phyloP scores from a whole-genome alignment of 2,888 invertebrate species.

The Cancer borealis region DNA sequence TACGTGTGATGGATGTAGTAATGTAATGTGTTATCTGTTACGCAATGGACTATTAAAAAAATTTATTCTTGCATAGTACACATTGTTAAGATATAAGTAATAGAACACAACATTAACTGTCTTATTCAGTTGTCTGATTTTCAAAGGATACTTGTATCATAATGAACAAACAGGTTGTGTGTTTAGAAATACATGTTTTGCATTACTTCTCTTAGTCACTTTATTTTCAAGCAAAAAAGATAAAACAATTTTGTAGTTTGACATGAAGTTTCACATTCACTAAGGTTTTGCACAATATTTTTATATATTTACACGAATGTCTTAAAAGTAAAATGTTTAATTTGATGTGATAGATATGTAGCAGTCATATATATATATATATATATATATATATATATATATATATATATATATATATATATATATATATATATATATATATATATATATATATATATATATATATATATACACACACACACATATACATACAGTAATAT shows the following conservation, averaged over 20 bases:
- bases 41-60: background rate
- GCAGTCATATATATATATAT: background rate
- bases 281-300: background rate
- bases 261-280: background rate
- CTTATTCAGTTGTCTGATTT: constrained; percentile 1
- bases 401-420: constrained; percentile 25
- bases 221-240: background rate
- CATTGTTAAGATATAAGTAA: background rate
- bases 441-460: constrained; percentile 11
- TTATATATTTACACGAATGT: background rate
- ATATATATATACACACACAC: too few relatives aligned
- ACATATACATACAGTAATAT: constrained; percentile 6
- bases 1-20: background rate
- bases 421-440: constrained; percentile 33
- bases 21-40: background rate
- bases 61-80: background rate
- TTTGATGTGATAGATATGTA: background rate
- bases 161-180: background rate
- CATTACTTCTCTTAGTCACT: background rate
- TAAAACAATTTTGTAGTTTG: background rate
- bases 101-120: background rate
- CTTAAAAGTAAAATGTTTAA: background rate
- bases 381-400: constrained; percentile 21
- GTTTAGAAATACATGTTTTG: background rate
- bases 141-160: background rate